Evolutionary conservation across 2,113 vertebrate genomes (phyloP), one percentile per base, ranked within the genome.

Genomic region (Emydocephalus ijimae): DNA sequence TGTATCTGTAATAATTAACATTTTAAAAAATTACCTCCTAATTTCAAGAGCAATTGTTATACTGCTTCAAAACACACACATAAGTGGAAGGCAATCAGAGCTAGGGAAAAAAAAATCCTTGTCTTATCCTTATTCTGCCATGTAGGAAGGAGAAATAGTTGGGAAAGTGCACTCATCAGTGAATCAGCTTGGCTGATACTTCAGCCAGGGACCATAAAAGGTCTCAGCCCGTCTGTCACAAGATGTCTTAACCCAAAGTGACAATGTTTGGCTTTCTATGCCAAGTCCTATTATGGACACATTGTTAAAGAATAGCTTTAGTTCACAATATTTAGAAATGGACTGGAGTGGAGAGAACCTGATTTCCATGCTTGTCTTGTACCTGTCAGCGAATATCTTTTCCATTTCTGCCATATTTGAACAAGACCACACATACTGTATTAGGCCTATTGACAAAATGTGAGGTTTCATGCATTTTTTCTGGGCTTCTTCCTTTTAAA

Each of bases 401-500:
- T 64, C 56, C 43, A 34, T 93, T 93, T 90, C 81, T 54, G 48
- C 4, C 15, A 43, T 29, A 92, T 74, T 56, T 87, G n/a, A 93
- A 87, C 54, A 92, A 61, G 45, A 59, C 57, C 74, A 81, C 20
- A 89, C 74, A 89, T 69, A 34, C 14, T 34, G 29, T 81, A 92
- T 45, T 92, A 43, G 56, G 29, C 18, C 26, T 90, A 57, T 61
- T 93, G 81, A 90, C 45, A 18, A 87, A 87, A 90, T 87, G 5
- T 87, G 9, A 55, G n/a, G 6, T 90, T 93, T 93, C 45, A 29
- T 87, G 56, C 56, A 55, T 90, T 90, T 87, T 52, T 86, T 64
- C 20, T 85, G 69, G 86, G 48, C 85, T n/a, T 87, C n/a, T 93
- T 90, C n/a, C 92, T 93, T 85, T 93, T 93, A 93, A 87, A 93